A percentile compares a stretch with the other conserved stretches of the same genome.
These are phyloP conservation scores for Miltochrista miniata DNA, from an alignment of 2,888 invertebrate species.

Conservation along the genomic window DNA sequence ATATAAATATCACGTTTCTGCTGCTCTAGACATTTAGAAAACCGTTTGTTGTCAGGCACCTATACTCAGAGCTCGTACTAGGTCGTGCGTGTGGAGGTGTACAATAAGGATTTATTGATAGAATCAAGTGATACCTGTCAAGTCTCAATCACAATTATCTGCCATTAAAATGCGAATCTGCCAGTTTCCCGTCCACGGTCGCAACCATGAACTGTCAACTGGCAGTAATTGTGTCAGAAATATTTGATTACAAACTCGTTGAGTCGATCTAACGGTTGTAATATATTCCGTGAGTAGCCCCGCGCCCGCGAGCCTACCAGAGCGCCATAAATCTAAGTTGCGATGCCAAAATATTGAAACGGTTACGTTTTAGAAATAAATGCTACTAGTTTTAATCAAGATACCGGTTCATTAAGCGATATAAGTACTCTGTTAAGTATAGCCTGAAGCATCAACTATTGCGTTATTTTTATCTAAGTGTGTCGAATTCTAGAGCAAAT, in stretches of 20 bases:
- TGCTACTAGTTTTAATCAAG: slow-evolving; percentile 14
- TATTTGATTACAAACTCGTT: slow-evolving; percentile 34
- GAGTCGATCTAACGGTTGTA: slow-evolving; percentile 4
- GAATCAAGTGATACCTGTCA: background rate
- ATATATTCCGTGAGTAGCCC: slow-evolving; percentile 1
- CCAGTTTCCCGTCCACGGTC: slow-evolving; percentile 13
- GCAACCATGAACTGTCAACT: slow-evolving; percentile 11
- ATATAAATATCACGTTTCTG: too few species aligned
- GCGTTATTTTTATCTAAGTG: slow-evolving; percentile 1
- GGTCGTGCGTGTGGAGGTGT: background rate
- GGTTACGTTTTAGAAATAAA: slow-evolving; percentile 17
- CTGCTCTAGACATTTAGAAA: too few species aligned
- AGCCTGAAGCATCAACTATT: slow-evolving; percentile 1
- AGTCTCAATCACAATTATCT: slow-evolving; percentile 25
- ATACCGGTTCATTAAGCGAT: slow-evolving; percentile 12
- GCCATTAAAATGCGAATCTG: slow-evolving; percentile 17
- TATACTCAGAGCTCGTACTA: too few species aligned
- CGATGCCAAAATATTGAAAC: slow-evolving; percentile 31
- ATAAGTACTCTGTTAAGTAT: slow-evolving; percentile 10
- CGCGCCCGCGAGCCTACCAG: slow-evolving; percentile 2
- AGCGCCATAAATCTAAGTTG: slow-evolving; percentile 21
- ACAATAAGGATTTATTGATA: background rate
- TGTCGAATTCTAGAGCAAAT: slow-evolving; percentile 2
- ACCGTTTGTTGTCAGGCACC: too few species aligned
- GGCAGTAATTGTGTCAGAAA: slow-evolving; percentile 23